Evolutionary conservation across 2,113 vertebrate species (phyloP).

Genomic region (Neopipo cinnamomea): DNA sequence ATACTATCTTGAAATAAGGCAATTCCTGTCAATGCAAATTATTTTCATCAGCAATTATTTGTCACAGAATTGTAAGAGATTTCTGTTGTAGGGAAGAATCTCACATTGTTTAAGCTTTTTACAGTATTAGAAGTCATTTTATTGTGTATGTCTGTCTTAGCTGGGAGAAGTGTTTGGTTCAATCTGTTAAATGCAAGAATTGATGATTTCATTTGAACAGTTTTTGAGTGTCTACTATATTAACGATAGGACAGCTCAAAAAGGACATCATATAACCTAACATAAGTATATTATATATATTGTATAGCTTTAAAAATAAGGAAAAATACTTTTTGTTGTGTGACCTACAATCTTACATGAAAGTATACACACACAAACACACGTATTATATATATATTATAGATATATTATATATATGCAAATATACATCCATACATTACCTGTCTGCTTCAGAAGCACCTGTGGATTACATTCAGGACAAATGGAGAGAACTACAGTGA

Average conservation of each 20-base stretch:
- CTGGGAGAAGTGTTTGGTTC: not conserved
- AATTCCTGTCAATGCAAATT: not conserved
- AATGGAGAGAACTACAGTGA: not conserved
- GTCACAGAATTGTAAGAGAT: not conserved
- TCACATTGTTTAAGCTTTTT: not conserved
- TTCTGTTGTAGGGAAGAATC: not conserved
- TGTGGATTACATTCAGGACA: not conserved
- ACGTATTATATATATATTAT: no score
- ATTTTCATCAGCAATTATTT: not conserved
- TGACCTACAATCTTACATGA: not conserved
- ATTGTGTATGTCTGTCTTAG: not conserved
- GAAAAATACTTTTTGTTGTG: not conserved
- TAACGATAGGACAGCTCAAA: not conserved
- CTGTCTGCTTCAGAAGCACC: not conserved
- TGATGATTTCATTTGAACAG: not conserved
- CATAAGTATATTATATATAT: not conserved
- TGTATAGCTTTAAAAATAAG: not conserved
- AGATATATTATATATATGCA: not conserved
- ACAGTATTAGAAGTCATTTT: not conserved
- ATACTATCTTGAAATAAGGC: not conserved
- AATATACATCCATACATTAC: not conserved
- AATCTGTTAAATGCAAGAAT: not conserved
- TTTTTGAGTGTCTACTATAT: not conserved
- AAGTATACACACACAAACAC: no score
- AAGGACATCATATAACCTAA: not conserved